A percentile compares a stretch with the other conserved stretches of the same genome.
phyloP scores from a whole-genome alignment of 1,140 invertebrate genomes.

The Lepidostoma basale region DNA sequence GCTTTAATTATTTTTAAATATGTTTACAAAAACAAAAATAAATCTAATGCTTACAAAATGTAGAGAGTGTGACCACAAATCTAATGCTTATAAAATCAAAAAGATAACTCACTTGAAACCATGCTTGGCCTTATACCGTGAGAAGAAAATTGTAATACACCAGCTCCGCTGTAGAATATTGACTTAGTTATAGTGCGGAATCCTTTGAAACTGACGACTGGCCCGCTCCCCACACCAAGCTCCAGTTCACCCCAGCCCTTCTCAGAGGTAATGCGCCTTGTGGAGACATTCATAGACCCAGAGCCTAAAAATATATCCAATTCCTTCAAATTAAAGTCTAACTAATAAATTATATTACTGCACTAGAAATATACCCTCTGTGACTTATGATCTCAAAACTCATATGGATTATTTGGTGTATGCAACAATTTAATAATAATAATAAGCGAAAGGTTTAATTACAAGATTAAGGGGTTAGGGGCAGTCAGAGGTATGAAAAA shows the following conservation, averaged over 20 bases:
- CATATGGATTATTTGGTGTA: no score
- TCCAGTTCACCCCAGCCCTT: slow-evolving; percentile 86
- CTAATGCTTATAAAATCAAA: background rate
- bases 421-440: no score
- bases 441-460: no score
- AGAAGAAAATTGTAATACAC: slow-evolving; percentile 73
- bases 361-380: no score
- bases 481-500: no score
- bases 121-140: slow-evolving; percentile 74
- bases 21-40: no score
- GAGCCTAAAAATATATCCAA: slow-evolving; percentile 58
- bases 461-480: no score
- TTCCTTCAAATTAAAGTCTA: background rate
- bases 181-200: slow-evolving; percentile 73
- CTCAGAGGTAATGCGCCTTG: slow-evolving; percentile 76
- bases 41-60: no score
- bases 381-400: no score
- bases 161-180: slow-evolving; percentile 74
- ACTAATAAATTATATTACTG: no score
- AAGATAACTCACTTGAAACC: slow-evolving; percentile 68
- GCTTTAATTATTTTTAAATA: no score
- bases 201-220: slow-evolving; percentile 73
- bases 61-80: no score
- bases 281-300: slow-evolving; percentile 76
- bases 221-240: slow-evolving; percentile 79